Base-by-base conservation (phyloP, 2,888 invertebrate species). In the Noctua pronuba region DNA sequence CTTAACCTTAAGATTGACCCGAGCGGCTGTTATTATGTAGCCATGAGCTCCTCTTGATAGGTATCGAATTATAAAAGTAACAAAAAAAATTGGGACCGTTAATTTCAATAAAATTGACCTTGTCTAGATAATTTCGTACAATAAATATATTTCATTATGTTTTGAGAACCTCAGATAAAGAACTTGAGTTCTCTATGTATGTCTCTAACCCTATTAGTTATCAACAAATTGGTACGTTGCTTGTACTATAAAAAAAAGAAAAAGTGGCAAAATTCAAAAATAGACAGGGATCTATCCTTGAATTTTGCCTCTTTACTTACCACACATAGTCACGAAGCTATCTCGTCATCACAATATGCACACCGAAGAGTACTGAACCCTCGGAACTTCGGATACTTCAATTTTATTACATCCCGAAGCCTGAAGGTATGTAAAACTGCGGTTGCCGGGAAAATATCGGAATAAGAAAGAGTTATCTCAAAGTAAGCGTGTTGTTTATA, bases 391-490 rank as follows among this genome's bases (percentile, higher is more conserved):
- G 24, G 31, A 18, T 66, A 49, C 75, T 85, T 82, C 65, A 70
- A 66, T 81, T 83, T 83, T 75, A 85, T 75, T 72, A 76, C 72
- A 35, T 69, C 24, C 75, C n/a, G 21, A n/a, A 38, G 58, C 24
- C 35, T 58, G n/a, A 8, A 65, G 68, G 44, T 80, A 68, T 24
- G 41, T 11, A 46, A 67, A 80, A 60, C 66, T 58, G 35, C 24
- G 62, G n/a, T 11, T 44, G 55, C 16, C 46, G 58, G 28, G 67
- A 62, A 74, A 49, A 73, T 64, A 55, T 70, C 35, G 13, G 11
- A 67, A n/a, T 21, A 60, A 55, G n/a, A 69, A 79, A 55, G 28
- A 16, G 18, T 52, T 64, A 60, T n/a, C 41, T 35, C n/a, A 3
- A 28, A 58, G 38, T 16, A 31, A 31, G 28, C 28, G 10, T 44